Percentiles rank a stretch among this genome's conserved stretches.
phyloP scores from a whole-genome alignment of 2,113 vertebrate species.

The Rynchops niger region DNA sequence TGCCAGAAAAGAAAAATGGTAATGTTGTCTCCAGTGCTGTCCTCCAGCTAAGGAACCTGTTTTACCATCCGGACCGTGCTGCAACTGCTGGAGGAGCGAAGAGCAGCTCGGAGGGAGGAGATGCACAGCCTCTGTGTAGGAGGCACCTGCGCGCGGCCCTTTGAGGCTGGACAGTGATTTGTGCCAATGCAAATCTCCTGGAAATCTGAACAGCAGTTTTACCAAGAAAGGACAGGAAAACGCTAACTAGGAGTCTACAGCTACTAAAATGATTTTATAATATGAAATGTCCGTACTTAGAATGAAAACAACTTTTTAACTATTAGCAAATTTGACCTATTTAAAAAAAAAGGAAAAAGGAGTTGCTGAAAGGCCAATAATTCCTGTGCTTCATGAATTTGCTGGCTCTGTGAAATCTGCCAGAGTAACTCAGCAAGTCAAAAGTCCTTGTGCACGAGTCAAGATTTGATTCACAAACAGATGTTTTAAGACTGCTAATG shows the following conservation, averaged over 20 bases:
- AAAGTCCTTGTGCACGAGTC: not conserved
- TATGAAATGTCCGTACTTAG: not conserved
- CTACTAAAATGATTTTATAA: not conserved
- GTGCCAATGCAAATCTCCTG: not conserved
- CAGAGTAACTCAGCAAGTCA: conserved; percentile 16
- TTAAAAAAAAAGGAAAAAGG: not conserved
- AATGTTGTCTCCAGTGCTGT: not conserved
- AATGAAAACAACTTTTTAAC: not conserved
- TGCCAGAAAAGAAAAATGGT: not conserved
- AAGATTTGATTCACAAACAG: conserved; percentile 16
- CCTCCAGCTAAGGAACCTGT: not conserved
- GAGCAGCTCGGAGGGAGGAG: not conserved
- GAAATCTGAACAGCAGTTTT: not conserved
- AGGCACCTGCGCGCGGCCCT: accelerated
- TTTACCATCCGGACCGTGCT: not conserved
- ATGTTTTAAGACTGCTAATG: conserved; percentile 15
- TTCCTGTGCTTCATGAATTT: not conserved
- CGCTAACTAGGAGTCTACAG: not conserved
- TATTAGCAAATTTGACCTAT: not conserved
- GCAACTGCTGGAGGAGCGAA: accelerated
- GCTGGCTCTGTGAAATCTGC: not conserved
- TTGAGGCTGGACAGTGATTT: not conserved
- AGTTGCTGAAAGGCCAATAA: not conserved
- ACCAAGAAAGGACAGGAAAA: not conserved
- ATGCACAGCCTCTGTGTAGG: not conserved